Evolutionary conservation across 2,113 vertebrate genomes (phyloP).

Genomic region (Dipodomys merriami): DNA sequence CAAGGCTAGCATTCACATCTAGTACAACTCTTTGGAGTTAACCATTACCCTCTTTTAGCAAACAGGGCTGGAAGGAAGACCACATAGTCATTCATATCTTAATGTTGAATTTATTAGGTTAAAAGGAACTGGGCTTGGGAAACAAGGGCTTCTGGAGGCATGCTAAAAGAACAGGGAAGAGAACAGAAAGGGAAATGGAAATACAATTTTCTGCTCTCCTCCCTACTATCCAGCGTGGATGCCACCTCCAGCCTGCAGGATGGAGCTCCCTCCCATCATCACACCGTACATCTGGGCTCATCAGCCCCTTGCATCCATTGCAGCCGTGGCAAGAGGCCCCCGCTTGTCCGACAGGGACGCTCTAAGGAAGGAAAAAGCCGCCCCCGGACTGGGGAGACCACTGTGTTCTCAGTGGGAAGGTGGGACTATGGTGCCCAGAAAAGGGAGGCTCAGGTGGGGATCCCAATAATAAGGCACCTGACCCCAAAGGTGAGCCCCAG

Average conservation of each 20-base stretch:
- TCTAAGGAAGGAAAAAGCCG: slow-evolving; percentile 89
- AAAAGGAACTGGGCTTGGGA: slow-evolving; percentile 32
- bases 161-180: slow-evolving; percentile 8
- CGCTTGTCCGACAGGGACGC: slow-evolving; percentile 87
- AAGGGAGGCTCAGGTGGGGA: slow-evolving; percentile 15
- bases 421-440: slow-evolving; percentile 2
- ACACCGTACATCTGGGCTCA: slow-evolving; percentile 94
- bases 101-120: slow-evolving; percentile 71
- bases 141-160: neutral
- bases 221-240: slow-evolving; percentile 84
- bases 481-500: slow-evolving; percentile 14
- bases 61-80: slow-evolving; percentile 34
- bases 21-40: slow-evolving; percentile 49
- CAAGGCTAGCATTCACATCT: slow-evolving; percentile 29
- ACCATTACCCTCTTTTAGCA: slow-evolving; percentile 40
- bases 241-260: slow-evolving; percentile 91
- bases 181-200: neutral
- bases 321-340: slow-evolving; percentile 90
- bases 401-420: slow-evolving; percentile 97
- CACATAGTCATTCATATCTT: slow-evolving; percentile 23
- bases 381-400: slow-evolving; percentile 92
- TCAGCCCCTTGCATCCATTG: slow-evolving; percentile 94
- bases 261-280: slow-evolving; percentile 91
- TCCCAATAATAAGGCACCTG: neutral
- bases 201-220: slow-evolving; percentile 29